phyloP scores from a whole-genome alignment of 2,113 vertebrate genomes.

The Platycercus adscitus region DNA sequence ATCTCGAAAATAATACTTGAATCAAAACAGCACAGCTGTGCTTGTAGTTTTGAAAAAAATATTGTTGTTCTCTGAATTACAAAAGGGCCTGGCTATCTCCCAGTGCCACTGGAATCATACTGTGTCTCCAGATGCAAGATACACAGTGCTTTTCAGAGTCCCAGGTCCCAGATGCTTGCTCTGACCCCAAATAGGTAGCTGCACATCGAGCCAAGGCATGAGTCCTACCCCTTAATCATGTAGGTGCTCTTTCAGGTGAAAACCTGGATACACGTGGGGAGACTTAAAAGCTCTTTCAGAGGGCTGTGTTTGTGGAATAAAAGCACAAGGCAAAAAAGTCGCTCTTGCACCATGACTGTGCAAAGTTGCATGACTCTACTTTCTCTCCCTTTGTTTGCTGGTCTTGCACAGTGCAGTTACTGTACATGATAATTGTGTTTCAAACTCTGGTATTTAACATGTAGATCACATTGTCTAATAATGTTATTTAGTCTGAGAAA shows the following conservation, averaged over 20 bases:
- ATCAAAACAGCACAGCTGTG: not conserved
- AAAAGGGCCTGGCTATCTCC: not conserved
- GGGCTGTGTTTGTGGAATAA: not conserved
- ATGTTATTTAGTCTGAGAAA: not conserved
- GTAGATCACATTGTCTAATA: not conserved
- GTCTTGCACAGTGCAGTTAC: not conserved
- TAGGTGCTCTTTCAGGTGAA: not conserved
- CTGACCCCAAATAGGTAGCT: not conserved
- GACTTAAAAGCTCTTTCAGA: not conserved
- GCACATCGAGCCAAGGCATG: accelerated
- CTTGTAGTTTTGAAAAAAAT: not conserved
- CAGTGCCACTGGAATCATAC: not conserved
- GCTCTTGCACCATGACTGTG: not conserved
- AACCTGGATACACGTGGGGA: accelerated
- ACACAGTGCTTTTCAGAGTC: not conserved
- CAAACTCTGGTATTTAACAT: not conserved
- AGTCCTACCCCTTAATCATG: not conserved
- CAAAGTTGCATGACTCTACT: accelerated
- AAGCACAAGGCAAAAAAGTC: not conserved
- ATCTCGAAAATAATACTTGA: not conserved
- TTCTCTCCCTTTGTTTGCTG: not conserved
- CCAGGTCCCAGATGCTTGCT: not conserved
- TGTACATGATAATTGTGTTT: not conserved
- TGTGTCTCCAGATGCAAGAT: not conserved
- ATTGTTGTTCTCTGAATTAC: not conserved